Conservation (phyloP, 2,797 vertebrate species). For the Crocodylus rhombifer region DNA sequence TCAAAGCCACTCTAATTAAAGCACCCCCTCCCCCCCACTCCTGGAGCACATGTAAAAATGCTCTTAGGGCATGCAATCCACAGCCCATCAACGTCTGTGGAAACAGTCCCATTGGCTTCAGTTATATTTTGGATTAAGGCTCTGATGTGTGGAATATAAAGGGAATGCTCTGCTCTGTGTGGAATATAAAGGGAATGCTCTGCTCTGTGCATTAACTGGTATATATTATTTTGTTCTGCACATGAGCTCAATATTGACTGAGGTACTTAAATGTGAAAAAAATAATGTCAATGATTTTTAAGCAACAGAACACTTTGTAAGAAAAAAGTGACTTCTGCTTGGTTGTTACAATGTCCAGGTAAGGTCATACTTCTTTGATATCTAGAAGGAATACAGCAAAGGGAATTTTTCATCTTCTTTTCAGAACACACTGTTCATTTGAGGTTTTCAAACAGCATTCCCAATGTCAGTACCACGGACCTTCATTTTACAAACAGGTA, state of each 20-base stretch:
- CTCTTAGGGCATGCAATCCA: background rate
- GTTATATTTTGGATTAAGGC: background rate
- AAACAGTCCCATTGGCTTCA: background rate
- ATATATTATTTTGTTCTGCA: background rate
- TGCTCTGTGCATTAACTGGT: background rate
- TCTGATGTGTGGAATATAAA: background rate
- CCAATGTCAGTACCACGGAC: constrained; percentile 9
- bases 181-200: background rate
- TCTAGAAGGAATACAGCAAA: constrained; percentile 51
- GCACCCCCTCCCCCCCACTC: too few relatives aligned
- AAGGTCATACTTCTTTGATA: background rate
- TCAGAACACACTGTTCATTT: constrained; percentile 5
- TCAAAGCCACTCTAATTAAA: too few relatives aligned
- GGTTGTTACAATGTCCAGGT: constrained; percentile 29
- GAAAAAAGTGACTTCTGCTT: constrained; percentile 34
- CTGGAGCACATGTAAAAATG: too few relatives aligned
- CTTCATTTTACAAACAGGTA: background rate
- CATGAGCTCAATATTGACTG: constrained; percentile 42
- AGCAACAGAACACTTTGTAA: constrained; percentile 28
- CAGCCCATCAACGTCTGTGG: constrained; percentile 3
- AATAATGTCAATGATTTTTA: background rate
- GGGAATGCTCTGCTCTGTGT: background rate
- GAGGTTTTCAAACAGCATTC: constrained; percentile 33
- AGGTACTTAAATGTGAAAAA: constrained; percentile 33
- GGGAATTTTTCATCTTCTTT: constrained; percentile 56